These are phyloP conservation scores for Andrena bucephala DNA, from an alignment of 2,888 invertebrate genomes.

Conservation along the genomic window DNA sequence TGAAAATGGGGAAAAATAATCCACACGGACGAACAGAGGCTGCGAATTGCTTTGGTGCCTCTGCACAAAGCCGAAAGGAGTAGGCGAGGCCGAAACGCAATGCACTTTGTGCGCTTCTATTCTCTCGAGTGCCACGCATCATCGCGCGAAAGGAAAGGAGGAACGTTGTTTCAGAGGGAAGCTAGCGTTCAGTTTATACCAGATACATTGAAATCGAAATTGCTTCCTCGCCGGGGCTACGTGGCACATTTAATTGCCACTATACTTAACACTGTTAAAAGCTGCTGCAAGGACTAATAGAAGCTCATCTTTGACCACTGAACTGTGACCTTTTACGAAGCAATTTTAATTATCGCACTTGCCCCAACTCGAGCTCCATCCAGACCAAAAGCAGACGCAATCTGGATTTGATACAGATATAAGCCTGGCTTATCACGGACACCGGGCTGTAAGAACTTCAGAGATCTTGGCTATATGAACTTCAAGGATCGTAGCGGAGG, in stretches of 20 bases:
- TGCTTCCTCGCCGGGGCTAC: neutral
- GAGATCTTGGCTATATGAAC: too few relatives aligned
- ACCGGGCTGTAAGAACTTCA: too few relatives aligned
- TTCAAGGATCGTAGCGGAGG: too few relatives aligned
- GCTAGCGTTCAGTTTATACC: slow-evolving; percentile 5
- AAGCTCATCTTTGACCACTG: too few relatives aligned
- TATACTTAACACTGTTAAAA: too few relatives aligned
- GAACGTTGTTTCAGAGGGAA: slow-evolving; percentile 29
- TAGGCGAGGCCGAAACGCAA: slow-evolving; percentile 43
- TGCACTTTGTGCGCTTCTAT: slow-evolving; percentile 58
- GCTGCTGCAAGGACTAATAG: too few relatives aligned
- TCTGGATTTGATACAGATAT: too few relatives aligned
- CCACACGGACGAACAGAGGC: slow-evolving; percentile 45
- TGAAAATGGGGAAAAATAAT: slow-evolving; percentile 63
- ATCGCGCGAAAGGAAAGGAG: slow-evolving; percentile 31
- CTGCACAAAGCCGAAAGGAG: slow-evolving; percentile 46
- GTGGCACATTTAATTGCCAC: neutral
- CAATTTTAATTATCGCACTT: neutral
- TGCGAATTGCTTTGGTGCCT: slow-evolving; percentile 48
- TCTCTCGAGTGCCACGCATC: slow-evolving; percentile 54
- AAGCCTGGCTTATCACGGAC: too few relatives aligned
- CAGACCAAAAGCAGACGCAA: too few relatives aligned
- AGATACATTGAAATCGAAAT: neutral
- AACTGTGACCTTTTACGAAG: neutral
- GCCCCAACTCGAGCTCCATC: too few relatives aligned